Conservation (phyloP, 2,888 invertebrate genomes). For the Hirtodrosophila trivittata region DNA sequence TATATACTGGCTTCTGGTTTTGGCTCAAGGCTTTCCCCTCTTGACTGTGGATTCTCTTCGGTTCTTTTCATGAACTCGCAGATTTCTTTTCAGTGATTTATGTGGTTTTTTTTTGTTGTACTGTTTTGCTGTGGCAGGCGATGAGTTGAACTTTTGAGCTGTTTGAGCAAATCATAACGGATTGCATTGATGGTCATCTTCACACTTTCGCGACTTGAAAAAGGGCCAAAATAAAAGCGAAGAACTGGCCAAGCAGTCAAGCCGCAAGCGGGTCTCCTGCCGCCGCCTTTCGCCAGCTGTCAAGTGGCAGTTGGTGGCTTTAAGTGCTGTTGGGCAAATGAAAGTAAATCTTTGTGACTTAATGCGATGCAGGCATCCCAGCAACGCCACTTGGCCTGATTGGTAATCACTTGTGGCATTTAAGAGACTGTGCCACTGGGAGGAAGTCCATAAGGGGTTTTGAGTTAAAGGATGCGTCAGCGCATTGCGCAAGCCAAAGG, state of each 20-base stretch:
- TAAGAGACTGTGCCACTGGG: constrained; percentile 19
- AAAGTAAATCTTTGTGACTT: constrained; percentile 68
- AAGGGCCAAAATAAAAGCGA: constrained; percentile 7
- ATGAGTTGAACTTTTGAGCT: constrained; percentile 19
- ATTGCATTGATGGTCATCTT: constrained; percentile 13
- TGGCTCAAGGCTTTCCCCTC: no score
- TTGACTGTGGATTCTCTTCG: not conserved
- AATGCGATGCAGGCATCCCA: constrained; percentile 25
- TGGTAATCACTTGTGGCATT: constrained; percentile 72
- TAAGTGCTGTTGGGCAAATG: constrained; percentile 59
- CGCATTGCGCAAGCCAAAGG: constrained; percentile 49
- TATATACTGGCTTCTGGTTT: no score
- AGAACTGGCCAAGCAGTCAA: constrained; percentile 1
- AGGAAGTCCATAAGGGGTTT: not conserved
- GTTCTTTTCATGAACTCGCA: constrained; percentile 15
- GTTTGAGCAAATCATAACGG: constrained; percentile 15
- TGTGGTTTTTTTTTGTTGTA: not conserved
- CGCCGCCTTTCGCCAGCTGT: constrained; percentile 67
- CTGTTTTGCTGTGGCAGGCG: constrained; percentile 5
- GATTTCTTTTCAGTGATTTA: constrained; percentile 1
- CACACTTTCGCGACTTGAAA: constrained; percentile 41
- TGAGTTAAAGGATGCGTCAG: constrained; percentile 45
- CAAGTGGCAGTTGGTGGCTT: constrained; percentile 62
- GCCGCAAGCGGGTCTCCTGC: constrained; percentile 8
- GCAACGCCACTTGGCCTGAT: constrained; percentile 59